Percentiles rank a stretch among this genome's conserved stretches.
phyloP scores from a whole-genome alignment of 2,113 vertebrate genomes.

The Gila orcuttii region DNA sequence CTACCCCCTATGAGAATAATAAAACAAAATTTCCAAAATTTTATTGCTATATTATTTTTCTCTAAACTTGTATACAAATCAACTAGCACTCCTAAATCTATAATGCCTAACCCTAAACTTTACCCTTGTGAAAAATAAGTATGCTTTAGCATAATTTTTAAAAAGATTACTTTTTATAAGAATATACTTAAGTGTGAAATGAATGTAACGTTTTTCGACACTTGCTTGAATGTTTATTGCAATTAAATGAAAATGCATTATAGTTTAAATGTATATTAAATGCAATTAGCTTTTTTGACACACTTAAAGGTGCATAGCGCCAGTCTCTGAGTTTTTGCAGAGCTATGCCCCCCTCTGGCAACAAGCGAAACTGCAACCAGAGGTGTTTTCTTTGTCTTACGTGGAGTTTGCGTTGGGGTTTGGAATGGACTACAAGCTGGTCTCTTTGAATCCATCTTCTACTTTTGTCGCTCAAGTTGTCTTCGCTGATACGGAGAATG shows the following conservation, averaged over 20 bases:
- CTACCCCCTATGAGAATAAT: not conserved
- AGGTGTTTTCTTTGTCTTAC: too few species aligned
- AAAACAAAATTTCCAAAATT: not conserved
- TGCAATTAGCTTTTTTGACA: not conserved
- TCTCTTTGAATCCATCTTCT: too few species aligned
- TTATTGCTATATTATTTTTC: not conserved
- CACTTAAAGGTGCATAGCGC: too few species aligned
- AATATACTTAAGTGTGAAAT: not conserved
- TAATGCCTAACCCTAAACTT: not conserved
- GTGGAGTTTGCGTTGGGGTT: too few species aligned
- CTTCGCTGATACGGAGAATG: too few species aligned
- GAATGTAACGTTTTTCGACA: not conserved
- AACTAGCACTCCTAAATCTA: not conserved
- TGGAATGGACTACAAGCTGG: too few species aligned
- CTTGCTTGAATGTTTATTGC: not conserved
- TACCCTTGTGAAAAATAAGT: not conserved
- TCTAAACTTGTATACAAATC: not conserved
- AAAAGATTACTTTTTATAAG: too few species aligned
- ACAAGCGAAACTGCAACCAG: too few species aligned
- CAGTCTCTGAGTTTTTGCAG: too few species aligned
- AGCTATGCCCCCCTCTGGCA: too few species aligned
- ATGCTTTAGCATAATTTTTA: too few species aligned
- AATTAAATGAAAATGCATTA: not conserved
- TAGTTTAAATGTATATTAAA: not conserved
- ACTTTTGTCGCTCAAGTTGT: too few species aligned